These are phyloP conservation scores for Trichomycterus rosablanca DNA, from an alignment of 2,113 vertebrate genomes.

Conservation along the genomic window DNA sequence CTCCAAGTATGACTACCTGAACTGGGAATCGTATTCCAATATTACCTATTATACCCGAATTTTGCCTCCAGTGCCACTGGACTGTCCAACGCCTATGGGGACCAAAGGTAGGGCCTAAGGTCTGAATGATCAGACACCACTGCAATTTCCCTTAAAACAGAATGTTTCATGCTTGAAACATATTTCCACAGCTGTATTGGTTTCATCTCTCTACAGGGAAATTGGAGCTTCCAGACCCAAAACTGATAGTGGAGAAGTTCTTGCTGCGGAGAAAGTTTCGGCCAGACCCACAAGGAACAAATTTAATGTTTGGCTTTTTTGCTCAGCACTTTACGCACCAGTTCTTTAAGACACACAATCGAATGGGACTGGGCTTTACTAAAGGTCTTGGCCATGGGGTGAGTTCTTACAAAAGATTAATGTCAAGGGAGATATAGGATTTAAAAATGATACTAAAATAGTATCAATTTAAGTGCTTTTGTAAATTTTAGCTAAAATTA, in stretches of 20 bases:
- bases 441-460: no score
- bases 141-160: neutral
- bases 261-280: constrained; percentile 76
- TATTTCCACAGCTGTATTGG: neutral
- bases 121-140: neutral
- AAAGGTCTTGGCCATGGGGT: constrained; percentile 88
- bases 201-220: constrained; percentile 69
- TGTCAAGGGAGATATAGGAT: no score
- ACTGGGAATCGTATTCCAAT: constrained; percentile 89
- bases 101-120: constrained; percentile 72
- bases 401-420: constrained; percentile 50
- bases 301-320: constrained; percentile 94
- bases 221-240: constrained; percentile 73
- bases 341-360: constrained; percentile 86
- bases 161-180: neutral
- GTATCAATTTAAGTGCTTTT: no score
- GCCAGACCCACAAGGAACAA: constrained; percentile 81
- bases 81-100: constrained; percentile 87
- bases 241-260: constrained; percentile 69
- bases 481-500: no score
- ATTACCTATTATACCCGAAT: constrained; percentile 84
- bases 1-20: constrained; percentile 80
- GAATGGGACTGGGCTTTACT: constrained; percentile 79
- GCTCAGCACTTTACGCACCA: constrained; percentile 97
- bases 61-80: constrained; percentile 79